These are phyloP conservation scores for Tiliacea aurago DNA, from an alignment of 2,888 invertebrate genomes.

Conservation along the genomic window DNA sequence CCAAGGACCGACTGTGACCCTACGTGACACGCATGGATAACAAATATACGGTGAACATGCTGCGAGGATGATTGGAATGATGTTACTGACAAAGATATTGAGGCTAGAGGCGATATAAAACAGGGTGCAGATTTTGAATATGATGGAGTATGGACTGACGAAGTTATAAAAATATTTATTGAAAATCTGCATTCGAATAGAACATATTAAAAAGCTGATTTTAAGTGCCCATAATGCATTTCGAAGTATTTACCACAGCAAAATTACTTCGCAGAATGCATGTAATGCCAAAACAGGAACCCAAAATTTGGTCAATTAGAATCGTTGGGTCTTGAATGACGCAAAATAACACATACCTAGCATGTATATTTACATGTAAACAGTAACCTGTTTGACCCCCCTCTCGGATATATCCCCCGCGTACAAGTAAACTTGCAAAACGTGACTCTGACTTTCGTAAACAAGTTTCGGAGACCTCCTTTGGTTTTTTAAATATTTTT, in stretches of 20 bases:
- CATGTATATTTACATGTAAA: constrained; percentile 40
- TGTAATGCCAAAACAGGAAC: constrained; percentile 52
- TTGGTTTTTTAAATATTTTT: constrained; percentile 60
- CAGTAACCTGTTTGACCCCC: constrained; percentile 63
- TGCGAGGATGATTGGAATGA: constrained; percentile 24
- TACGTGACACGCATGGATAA: constrained; percentile 79
- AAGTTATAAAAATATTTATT: constrained; percentile 1
- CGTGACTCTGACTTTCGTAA: constrained; percentile 73
- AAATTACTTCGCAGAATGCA: constrained; percentile 56
- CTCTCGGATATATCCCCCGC: constrained; percentile 48
- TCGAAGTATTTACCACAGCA: constrained; percentile 27
- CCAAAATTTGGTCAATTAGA: constrained; percentile 62
- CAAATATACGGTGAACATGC: constrained; percentile 62
- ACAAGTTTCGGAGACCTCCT: constrained; percentile 69
- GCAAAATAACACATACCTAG: constrained; percentile 49
- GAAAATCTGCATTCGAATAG: constrained; percentile 2
- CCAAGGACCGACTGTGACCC: constrained; percentile 79
- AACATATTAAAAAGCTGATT: constrained; percentile 15
- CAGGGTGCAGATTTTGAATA: not conserved
- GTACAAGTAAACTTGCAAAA: constrained; percentile 65
- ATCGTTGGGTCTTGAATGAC: constrained; percentile 61
- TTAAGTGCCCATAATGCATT: constrained; percentile 45
- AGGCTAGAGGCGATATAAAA: not conserved
- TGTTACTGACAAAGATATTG: constrained; percentile 23
- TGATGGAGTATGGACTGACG: not conserved